A percentile compares a stretch with the other conserved stretches of the same genome.
Conservation (phyloP, 2,888 invertebrate genomes). For the Epinotia demarniana region DNA sequence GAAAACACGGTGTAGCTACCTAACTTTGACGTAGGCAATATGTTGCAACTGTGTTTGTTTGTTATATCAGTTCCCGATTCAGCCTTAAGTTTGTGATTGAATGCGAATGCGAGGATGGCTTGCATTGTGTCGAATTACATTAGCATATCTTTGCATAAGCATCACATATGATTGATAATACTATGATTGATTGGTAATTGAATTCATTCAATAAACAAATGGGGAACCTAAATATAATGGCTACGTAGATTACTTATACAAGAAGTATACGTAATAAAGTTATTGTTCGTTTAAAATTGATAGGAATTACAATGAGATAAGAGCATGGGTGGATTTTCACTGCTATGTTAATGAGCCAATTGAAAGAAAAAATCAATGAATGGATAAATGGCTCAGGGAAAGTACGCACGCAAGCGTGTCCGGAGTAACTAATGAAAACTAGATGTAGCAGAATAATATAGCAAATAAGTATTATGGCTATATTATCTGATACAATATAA, state of each 20-base stretch:
- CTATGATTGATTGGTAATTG: not conserved
- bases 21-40: not conserved
- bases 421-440: too few relatives aligned
- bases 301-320: too few relatives aligned
- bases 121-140: slow-evolving; percentile 12
- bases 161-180: not conserved
- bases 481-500: too few relatives aligned
- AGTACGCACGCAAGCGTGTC: too few relatives aligned
- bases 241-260: not conserved
- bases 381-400: too few relatives aligned
- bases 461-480: too few relatives aligned
- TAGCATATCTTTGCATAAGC: slow-evolving; percentile 18
- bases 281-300: not conserved
- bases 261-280: not conserved
- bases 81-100: slow-evolving; percentile 18
- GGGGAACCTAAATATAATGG: not conserved
- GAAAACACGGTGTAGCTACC: not conserved
- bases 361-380: too few relatives aligned
- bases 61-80: not conserved
- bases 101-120: not conserved
- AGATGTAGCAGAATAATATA: too few relatives aligned
- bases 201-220: not conserved
- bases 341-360: too few relatives aligned
- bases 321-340: too few relatives aligned
- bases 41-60: not conserved